phyloP scores from a whole-genome alignment of 2,113 vertebrate genomes.

The Hypomesus transpacificus region DNA sequence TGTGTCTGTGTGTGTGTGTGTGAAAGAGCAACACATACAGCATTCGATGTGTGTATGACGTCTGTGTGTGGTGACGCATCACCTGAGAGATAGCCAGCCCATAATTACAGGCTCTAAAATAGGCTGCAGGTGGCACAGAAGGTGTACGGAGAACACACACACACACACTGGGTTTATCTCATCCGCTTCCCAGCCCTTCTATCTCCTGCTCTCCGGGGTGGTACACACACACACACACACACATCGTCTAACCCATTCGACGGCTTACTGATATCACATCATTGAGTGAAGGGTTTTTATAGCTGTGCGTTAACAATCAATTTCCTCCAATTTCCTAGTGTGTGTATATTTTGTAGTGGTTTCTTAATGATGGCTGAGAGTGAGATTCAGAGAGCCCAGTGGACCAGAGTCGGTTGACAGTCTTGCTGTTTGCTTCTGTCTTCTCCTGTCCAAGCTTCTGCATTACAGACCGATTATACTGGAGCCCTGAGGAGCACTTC shows the following conservation, averaged over 20 bases:
- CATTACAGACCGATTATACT: too few relatives aligned
- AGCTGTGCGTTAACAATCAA: too few relatives aligned
- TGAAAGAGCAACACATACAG: background rate
- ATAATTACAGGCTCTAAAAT: conserved; percentile 65
- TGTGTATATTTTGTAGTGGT: too few relatives aligned
- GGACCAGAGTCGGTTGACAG: background rate
- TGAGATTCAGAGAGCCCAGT: too few relatives aligned
- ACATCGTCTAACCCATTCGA: conserved; percentile 22
- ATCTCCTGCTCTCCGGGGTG: too few relatives aligned
- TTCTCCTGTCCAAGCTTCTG: background rate
- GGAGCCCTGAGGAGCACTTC: too few relatives aligned
- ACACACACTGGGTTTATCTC: background rate
- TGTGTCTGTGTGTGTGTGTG: background rate
- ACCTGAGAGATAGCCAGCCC: conserved; percentile 49
- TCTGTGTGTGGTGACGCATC: background rate
- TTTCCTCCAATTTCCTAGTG: too few relatives aligned
- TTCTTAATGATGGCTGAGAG: too few relatives aligned
- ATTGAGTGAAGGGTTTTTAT: too few relatives aligned
- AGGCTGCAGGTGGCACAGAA: conserved; percentile 55
- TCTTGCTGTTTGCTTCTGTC: background rate
- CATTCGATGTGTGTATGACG: background rate
- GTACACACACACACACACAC: conserved; percentile 1
- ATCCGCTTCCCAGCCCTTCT: too few relatives aligned
- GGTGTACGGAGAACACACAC: conserved; percentile 25
- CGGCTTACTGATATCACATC: conserved; percentile 1